A percentile compares a stretch with the other conserved stretches of the same genome.
Conservation (phyloP, 2,113 vertebrate genomes). For the Zapornia atra region DNA sequence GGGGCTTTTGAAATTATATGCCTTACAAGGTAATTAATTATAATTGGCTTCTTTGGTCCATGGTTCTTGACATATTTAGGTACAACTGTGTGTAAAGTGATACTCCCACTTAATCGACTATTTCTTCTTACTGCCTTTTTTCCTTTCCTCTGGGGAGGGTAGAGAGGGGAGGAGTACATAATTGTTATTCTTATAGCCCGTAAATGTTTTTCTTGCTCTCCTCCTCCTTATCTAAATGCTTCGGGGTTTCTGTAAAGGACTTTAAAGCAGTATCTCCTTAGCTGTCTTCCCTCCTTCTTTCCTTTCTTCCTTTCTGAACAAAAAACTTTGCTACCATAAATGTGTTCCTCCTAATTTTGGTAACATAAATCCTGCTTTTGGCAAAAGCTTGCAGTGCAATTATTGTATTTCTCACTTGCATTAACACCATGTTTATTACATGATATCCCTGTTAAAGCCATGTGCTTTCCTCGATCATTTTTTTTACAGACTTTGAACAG, state of each 20-base stretch:
- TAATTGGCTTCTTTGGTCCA: not conserved
- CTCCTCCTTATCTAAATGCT: not conserved
- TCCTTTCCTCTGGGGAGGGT: not conserved
- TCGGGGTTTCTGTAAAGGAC: not conserved
- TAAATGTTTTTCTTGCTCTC: not conserved
- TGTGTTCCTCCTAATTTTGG: rapidly evolving
- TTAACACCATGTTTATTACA: not conserved
- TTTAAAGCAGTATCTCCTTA: not conserved
- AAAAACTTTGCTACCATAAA: not conserved
- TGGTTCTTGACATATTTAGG: not conserved
- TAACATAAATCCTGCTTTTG: not conserved
- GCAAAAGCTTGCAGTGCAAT: not conserved
- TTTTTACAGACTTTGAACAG: not conserved
- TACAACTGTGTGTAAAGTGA: not conserved
- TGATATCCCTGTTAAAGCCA: not conserved
- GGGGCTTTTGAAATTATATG: not conserved
- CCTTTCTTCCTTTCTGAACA: not conserved
- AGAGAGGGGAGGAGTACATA: not conserved
- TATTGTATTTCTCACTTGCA: not conserved
- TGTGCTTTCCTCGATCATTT: not conserved
- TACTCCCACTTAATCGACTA: not conserved
- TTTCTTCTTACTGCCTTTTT: not conserved
- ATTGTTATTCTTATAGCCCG: not conserved
- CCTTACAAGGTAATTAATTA: not conserved
- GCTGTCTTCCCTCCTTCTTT: not conserved